Percentiles rank a stretch among this genome's conserved stretches.
Evolutionary conservation across 2,888 invertebrate genomes (phyloP).

Genomic region (Eupithecia subfuscata): DNA sequence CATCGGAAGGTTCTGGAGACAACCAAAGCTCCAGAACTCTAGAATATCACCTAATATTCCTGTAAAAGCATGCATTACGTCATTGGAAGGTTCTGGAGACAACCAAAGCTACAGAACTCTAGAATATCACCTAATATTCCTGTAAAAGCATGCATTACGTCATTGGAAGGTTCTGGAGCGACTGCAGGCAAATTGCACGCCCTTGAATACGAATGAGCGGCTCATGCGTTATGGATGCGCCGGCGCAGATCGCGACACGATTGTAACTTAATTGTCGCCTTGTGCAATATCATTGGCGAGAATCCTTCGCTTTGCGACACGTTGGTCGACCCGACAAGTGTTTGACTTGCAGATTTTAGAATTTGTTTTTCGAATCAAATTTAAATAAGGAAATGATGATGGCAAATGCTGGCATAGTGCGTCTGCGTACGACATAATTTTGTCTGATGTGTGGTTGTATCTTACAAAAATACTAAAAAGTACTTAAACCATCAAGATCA

Average conservation of each 20-base stretch:
- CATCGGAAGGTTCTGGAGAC: constrained; percentile 53
- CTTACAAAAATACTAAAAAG: background rate
- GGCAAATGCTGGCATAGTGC: background rate
- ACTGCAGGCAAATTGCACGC: constrained; percentile 18
- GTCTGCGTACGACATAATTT: background rate
- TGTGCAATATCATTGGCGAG: constrained; percentile 12
- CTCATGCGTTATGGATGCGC: constrained; percentile 30
- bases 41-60: background rate
- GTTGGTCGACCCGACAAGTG: background rate
- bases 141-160: constrained; percentile 8
- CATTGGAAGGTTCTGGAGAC: constrained; percentile 17
- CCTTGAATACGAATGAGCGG: constrained; percentile 43
- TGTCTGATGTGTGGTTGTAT: background rate
- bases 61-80: constrained; percentile 8
- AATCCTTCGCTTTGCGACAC: background rate
- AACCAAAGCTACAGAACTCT: too few relatives aligned
- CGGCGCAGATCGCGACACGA: constrained; percentile 18
- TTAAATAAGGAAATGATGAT: background rate
- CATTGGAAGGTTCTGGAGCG: constrained; percentile 15
- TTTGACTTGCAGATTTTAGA: background rate
- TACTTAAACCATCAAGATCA: background rate
- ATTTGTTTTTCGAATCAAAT: background rate
- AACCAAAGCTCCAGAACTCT: background rate
- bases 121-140: background rate
- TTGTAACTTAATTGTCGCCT: constrained; percentile 48